Evolutionary conservation across 2,888 invertebrate genomes (phyloP).

Genomic region (Galerucella pusilla): DNA sequence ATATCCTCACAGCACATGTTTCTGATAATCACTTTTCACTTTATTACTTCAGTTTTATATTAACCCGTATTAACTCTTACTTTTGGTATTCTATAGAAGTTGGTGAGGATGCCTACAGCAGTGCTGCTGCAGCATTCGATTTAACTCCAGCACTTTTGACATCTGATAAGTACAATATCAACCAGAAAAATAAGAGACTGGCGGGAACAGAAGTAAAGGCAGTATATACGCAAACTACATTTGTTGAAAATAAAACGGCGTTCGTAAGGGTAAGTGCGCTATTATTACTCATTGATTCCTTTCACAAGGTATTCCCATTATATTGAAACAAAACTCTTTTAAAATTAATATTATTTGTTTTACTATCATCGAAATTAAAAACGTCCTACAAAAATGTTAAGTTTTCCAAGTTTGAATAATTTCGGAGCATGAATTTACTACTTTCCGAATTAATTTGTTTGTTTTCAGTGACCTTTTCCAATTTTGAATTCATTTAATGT

Average conservation of each 20-base stretch:
- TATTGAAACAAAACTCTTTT: not conserved
- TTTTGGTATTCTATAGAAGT: not conserved
- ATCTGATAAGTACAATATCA: constrained; percentile 14
- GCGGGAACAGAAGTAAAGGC: constrained; percentile 24
- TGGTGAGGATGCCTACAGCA: constrained; percentile 1
- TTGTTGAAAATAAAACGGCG: constrained; percentile 13
- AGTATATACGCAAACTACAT: constrained; percentile 20
- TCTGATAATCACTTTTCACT: no score
- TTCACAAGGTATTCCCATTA: no score
- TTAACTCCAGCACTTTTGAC: not conserved
- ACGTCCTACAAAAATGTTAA: no score
- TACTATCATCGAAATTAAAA: no score
- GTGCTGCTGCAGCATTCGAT: constrained; percentile 6
- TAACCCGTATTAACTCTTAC: not conserved
- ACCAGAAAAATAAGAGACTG: constrained; percentile 1
- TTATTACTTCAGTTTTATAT: no score
- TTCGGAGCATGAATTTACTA: no score
- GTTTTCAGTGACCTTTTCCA: no score
- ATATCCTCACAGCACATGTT: no score
- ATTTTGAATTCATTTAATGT: no score
- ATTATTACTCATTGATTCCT: not conserved
- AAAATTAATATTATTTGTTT: no score
- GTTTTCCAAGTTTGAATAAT: no score
- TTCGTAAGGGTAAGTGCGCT: constrained; percentile 27
- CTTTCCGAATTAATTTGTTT: no score